Conservation (phyloP, 2,113 vertebrate species). For the Myotis brandtii region DNA sequence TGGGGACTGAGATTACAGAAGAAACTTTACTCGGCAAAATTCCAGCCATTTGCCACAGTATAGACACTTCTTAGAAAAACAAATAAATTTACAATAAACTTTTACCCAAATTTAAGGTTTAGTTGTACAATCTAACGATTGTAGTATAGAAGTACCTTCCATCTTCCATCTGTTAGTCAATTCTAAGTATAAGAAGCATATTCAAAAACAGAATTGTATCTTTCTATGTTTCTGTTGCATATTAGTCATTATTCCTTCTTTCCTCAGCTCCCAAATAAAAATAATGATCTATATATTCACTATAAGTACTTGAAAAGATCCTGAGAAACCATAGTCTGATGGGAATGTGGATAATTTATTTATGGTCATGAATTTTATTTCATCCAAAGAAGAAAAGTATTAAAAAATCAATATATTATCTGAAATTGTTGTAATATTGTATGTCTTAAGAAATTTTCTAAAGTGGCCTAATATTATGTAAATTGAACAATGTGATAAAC, state of each 20-base stretch:
- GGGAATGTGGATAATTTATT: conserved; percentile 22
- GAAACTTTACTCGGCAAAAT: not conserved
- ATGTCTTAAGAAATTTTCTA: not conserved
- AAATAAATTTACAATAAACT: not conserved
- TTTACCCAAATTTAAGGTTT: not conserved
- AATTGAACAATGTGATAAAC: conserved; percentile 10
- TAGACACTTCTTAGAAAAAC: not conserved
- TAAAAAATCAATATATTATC: conserved; percentile 41
- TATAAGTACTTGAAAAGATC: not conserved
- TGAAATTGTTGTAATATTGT: not conserved
- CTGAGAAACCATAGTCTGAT: not conserved
- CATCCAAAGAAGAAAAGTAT: not conserved
- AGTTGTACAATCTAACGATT: not conserved
- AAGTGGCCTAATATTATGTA: not conserved
- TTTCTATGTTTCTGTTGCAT: not conserved
- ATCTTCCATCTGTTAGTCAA: not conserved
- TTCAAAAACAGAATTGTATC: not conserved
- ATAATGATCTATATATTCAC: not conserved
- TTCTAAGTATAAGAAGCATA: not conserved
- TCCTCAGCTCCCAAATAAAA: not conserved
- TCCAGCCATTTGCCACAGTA: not conserved
- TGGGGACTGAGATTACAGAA: not conserved
- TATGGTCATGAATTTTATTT: conserved; percentile 24
- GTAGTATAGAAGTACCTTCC: not conserved
- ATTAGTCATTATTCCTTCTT: not conserved